Conservation (phyloP, 2,888 invertebrate genomes). For the Trichogramma dendrolimi region DNA sequence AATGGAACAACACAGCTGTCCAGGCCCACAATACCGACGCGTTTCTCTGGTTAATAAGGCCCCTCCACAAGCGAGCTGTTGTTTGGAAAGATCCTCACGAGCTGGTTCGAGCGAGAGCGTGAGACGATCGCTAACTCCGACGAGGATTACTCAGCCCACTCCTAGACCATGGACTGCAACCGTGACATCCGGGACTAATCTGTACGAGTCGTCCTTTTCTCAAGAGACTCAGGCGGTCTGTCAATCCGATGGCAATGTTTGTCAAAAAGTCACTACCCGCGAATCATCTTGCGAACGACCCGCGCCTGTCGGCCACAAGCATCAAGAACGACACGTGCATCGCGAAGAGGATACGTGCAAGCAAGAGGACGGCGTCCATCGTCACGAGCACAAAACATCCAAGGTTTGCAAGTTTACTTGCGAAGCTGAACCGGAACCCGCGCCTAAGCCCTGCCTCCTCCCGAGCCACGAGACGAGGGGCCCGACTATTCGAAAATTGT, state of each 20-base stretch:
- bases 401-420: constrained; percentile 17
- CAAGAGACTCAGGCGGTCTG: constrained; percentile 32
- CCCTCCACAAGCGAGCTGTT: constrained; percentile 35
- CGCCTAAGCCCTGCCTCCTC: constrained; percentile 22
- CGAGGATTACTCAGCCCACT: constrained; percentile 46
- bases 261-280: constrained; percentile 25
- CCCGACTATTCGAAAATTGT: constrained; percentile 40
- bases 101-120: constrained; percentile 45
- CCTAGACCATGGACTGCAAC: constrained; percentile 50
- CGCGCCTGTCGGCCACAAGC: constrained; percentile 22
- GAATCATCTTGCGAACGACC: constrained; percentile 30
- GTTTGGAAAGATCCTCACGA: constrained; percentile 33
- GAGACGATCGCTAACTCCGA: constrained; percentile 47
- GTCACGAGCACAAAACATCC: constrained; percentile 23
- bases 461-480: constrained; percentile 24
- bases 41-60: constrained; percentile 39
- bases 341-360: constrained; percentile 29
- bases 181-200: constrained; percentile 40
- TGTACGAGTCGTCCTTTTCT: constrained; percentile 41
- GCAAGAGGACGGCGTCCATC: constrained; percentile 32
- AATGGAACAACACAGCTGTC: constrained; percentile 47
- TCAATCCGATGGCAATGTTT: constrained; percentile 24
- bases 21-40: constrained; percentile 42
- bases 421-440: constrained; percentile 19
- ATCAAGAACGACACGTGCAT: constrained; percentile 39